Evolutionary conservation across 2,113 vertebrate species (phyloP), one percentile per base, ranked within the genome.

Genomic region (Pluvialis apricaria): DNA sequence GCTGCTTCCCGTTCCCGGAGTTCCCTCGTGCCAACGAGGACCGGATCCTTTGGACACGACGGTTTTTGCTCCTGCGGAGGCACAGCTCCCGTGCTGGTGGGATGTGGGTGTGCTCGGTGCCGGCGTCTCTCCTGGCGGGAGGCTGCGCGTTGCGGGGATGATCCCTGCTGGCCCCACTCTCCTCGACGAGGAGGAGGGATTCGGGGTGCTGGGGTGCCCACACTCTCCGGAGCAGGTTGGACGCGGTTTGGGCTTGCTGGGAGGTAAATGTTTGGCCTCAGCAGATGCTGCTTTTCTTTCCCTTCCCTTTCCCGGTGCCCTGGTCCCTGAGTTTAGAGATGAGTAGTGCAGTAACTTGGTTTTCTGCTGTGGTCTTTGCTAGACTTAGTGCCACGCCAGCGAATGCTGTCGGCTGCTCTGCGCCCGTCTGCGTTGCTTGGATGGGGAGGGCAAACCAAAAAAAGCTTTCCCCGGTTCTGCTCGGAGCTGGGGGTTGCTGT

Each of bases 121-220:
- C 5, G 6, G 49, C 5, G 5, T 10, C 64, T n/a, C 42, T 52
- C 38, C 47, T 8, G 34, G 42, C 2, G 2, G 29, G 13, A 28
- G 21, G 12, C 57, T 22, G 42, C 5, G 2, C 11, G 2, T 12
- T 3, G n/a, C 1, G 6, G 38, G 62, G 29, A 15, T 0, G 9
- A 31, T 60, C 21, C 21, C 26, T 19, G 45, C n/a, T 44, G 49
- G 25, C 28, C 31, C 64, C 0, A 4, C 49, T 82, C 47, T 9
- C 3, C 0, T 51, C 22, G 3, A 21, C 1, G 3, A 40, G 47
- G 42, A 28, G 0, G 10, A 19, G 32, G 6, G 25, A 11, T 44
- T 66, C 0, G 6, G 44, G 61, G 2, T 40, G 42, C 21, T 44
- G 52, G n/a, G 52, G 29, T 22, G 40, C 10, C n/a, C 12, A 2